Percentiles rank a stretch among this genome's conserved stretches.
These are phyloP conservation scores for Corythucha ciliata DNA, from an alignment of 2,888 invertebrate genomes.

Conservation along the genomic window DNA sequence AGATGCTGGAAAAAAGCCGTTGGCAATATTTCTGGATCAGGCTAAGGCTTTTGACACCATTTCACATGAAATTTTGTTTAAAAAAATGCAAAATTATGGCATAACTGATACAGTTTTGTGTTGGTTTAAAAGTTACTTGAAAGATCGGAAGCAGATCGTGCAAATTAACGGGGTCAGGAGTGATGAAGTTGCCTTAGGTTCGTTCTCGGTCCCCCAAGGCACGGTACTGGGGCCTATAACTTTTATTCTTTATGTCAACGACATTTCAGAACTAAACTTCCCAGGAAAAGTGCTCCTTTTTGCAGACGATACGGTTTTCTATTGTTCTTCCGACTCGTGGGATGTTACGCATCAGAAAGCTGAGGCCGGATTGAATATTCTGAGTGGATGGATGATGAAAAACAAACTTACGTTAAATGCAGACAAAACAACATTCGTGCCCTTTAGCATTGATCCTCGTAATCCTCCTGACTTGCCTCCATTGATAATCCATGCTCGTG, in stretches of 20 bases:
- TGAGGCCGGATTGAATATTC: conserved; percentile 8
- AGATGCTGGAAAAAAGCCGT: too few species aligned
- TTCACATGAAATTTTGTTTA: conserved; percentile 4
- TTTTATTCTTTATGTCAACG: conserved; percentile 8
- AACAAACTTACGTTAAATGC: conserved; percentile 10
- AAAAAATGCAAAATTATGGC: too few species aligned
- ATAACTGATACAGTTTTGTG: background rate
- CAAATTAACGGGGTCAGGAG: conserved; percentile 1
- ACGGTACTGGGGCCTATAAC: conserved; percentile 3
- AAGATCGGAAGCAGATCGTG: too few species aligned
- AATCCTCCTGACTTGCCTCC: background rate
- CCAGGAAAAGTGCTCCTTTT: conserved; percentile 6
- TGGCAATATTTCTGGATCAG: too few species aligned
- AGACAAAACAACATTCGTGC: conserved; percentile 4
- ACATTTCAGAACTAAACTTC: background rate
- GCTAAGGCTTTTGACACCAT: conserved; percentile 9
- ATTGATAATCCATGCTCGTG: background rate
- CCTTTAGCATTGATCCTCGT: background rate
- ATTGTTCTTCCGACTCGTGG: conserved; percentile 11
- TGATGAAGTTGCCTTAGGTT: background rate
- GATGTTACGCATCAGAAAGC: background rate
- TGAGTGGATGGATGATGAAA: background rate
- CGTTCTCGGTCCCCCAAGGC: conserved; percentile 1
- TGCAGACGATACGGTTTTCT: conserved; percentile 15
- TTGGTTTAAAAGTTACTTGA: conserved; percentile 9